Evolutionary conservation across 1,140 invertebrate species (phyloP), one percentile per base, ranked within the genome.

Genomic region (Diorhabda sublineata): DNA sequence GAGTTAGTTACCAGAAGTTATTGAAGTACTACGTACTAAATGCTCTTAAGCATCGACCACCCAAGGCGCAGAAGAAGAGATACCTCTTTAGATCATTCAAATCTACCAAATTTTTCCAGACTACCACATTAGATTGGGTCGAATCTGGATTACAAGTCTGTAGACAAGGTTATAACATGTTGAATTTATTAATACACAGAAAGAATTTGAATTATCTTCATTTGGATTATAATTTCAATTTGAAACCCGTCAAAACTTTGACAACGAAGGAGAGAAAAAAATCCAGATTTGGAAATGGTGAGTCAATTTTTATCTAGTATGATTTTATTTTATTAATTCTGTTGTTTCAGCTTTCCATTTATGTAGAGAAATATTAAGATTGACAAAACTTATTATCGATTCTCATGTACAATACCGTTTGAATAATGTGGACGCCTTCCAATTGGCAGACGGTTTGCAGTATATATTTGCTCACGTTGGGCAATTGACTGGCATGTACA

Each of bases 221-320:
- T 89, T 87, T 99, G 80, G 98, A 99, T 85, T 99, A 99, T 81
- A 99, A 99, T 83, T 99, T 99, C 80, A 99, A 99, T 82, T 86
- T 99, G 79, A 99, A 99, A 82, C 98, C 98, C 0, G 98, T 99
- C 0, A 99, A 99, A 82, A 99, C 98, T 0, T 84, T 99, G 45
- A 99, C 98, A 0, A 99, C 98, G 0, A 99, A 99, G 80, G 98
- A 99, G 80, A 89, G 98, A 82, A 99, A 99, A 83, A 99, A 99
- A 79, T 99, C 97, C 6, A 87, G 98, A 67, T 99, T 99, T 82
- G 98, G 98, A 83, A 99, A 99, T 89, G 97, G 90, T 92, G 80
- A 82, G 77, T 52, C 45, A 52, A 5, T 6, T 52, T 57, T 9
- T 45, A 45, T 57, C 3, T 5, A 43, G 4, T 67, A 42, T 42